Percentiles rank a stretch among this genome's conserved stretches.
Conservation (phyloP, 2,113 vertebrate species). For the Catharus bicknelli region DNA sequence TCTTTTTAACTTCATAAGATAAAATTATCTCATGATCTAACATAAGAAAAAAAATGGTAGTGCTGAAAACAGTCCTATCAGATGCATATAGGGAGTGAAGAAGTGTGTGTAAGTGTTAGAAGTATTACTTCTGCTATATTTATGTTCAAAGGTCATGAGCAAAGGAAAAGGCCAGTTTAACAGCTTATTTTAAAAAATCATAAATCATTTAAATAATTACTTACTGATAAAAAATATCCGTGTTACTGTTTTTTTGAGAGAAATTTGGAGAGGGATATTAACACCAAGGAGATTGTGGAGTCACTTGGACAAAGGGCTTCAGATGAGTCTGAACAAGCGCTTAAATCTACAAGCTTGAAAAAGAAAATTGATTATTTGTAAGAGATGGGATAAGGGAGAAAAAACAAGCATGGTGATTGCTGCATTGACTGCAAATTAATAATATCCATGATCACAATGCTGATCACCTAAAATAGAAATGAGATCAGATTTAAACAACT, state of each 20-base stretch:
- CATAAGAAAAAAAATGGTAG: neutral
- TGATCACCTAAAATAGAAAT: rapidly evolving
- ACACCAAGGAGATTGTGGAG: neutral
- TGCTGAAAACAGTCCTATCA: neutral
- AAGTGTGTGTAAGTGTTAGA: neutral
- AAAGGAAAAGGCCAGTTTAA: neutral
- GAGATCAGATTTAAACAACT: neutral
- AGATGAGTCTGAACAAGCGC: neutral
- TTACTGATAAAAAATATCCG: neutral
- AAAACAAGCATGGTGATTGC: neutral
- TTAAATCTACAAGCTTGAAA: neutral
- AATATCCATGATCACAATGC: neutral
- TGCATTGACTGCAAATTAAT: neutral
- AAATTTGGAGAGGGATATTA: neutral
- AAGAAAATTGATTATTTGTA: neutral
- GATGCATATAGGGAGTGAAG: neutral
- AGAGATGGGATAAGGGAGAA: neutral
- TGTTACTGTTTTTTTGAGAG: neutral
- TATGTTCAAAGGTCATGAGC: neutral
- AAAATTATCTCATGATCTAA: neutral
- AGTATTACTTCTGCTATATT: neutral
- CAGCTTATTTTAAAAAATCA: neutral
- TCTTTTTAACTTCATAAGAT: neutral
- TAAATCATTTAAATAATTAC: neutral
- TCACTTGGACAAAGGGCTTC: neutral